Conservation (phyloP, 2,888 invertebrate species). For the Brachyptera risi region DNA sequence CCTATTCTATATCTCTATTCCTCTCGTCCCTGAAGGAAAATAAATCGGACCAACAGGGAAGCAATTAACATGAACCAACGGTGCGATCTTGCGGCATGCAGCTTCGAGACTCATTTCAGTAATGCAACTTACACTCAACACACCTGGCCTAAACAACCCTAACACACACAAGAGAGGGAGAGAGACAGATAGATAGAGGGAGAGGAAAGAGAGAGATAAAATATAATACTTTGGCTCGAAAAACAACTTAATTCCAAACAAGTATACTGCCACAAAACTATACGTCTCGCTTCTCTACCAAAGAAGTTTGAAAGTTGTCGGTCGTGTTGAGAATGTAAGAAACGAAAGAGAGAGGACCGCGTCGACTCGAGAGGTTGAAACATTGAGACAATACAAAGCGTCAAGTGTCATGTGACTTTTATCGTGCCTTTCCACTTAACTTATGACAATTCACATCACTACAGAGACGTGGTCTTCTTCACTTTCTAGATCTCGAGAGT, state of each 20-base stretch:
- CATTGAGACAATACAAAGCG: constrained; percentile 9
- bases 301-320: constrained; percentile 17
- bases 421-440: constrained; percentile 8
- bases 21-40: constrained; percentile 30
- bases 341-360: neutral
- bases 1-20: neutral
- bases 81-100: constrained; percentile 27
- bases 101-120: constrained; percentile 24
- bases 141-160: constrained; percentile 17
- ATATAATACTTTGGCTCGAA: neutral
- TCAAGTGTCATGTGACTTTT: constrained; percentile 9
- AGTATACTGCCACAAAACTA: constrained; percentile 17
- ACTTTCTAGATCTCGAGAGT: too few species aligned
- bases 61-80: constrained; percentile 27
- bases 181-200: too few species aligned
- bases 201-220: neutral
- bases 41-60: constrained; percentile 26
- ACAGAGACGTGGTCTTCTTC: too few species aligned
- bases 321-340: constrained; percentile 18
- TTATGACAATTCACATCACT: constrained; percentile 20
- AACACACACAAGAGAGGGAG: neutral
- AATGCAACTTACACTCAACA: constrained; percentile 21
- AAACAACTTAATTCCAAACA: constrained; percentile 19
- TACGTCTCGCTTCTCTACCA: constrained; percentile 17
- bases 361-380: constrained; percentile 5